Evolutionary conservation across 2,113 vertebrate species (phyloP).

Genomic region (Electrona antarctica): DNA sequence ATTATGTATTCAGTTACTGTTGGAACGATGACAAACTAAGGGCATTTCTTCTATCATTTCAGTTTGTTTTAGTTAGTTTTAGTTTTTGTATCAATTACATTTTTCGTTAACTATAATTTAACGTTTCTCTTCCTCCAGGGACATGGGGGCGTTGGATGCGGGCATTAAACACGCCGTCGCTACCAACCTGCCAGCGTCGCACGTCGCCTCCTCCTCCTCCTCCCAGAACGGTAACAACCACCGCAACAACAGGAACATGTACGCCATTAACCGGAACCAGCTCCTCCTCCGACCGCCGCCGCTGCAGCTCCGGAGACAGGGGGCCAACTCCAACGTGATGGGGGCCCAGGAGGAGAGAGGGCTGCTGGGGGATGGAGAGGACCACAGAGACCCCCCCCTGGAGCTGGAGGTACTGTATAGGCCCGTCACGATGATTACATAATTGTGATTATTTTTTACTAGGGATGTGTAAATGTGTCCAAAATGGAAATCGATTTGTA

Average conservation of each 20-base stretch:
- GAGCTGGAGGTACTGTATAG: too few species aligned
- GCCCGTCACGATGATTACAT: too few species aligned
- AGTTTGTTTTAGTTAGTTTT: too few species aligned
- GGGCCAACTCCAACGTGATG: constrained; percentile 50
- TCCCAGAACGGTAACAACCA: constrained; percentile 51
- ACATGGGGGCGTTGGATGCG: constrained; percentile 54
- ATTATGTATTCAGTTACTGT: too few species aligned
- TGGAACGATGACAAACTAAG: too few species aligned
- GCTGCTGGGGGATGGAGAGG: not conserved
- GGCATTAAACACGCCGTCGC: not conserved
- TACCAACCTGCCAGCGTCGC: not conserved
- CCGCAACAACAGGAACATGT: constrained; percentile 48
- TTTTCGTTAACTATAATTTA: too few species aligned
- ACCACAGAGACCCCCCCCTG: not conserved
- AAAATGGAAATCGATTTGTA: too few species aligned
- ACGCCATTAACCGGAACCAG: constrained; percentile 63
- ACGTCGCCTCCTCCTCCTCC: not conserved
- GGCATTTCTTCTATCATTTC: too few species aligned
- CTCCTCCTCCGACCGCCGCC: constrained; percentile 31
- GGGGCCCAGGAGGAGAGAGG: constrained; percentile 1
- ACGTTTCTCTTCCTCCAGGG: too few species aligned
- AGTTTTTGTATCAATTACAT: too few species aligned
- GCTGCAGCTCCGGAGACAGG: constrained; percentile 31
- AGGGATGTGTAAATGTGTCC: too few species aligned
- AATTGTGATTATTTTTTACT: too few species aligned